Percentiles rank a stretch among this genome's conserved stretches.
Evolutionary conservation across 2,113 vertebrate genomes (phyloP).

Genomic region (Stercorarius parasiticus): DNA sequence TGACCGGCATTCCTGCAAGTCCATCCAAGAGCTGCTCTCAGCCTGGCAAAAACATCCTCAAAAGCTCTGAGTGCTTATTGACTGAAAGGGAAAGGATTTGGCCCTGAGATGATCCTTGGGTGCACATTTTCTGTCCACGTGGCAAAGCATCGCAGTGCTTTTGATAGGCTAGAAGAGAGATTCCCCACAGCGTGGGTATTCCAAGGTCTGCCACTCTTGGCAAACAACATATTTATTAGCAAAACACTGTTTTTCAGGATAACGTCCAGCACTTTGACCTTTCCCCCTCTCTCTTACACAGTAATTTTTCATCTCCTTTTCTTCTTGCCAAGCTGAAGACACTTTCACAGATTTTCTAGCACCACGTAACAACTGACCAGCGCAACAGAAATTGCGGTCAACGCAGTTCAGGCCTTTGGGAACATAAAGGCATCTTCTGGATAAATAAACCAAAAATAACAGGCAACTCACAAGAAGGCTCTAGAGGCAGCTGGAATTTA

Average conservation of each 20-base stretch:
- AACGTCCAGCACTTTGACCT: background rate
- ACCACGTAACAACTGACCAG: background rate
- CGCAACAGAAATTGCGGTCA: background rate
- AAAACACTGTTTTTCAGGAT: background rate
- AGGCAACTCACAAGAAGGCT: background rate
- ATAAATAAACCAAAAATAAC: slow-evolving; percentile 34
- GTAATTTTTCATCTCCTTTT: slow-evolving; percentile 7
- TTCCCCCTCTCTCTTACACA: background rate
- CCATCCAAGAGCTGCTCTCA: background rate
- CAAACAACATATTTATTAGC: background rate
- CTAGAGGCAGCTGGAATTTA: background rate
- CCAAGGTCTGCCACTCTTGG: background rate
- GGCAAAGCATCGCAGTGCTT: background rate
- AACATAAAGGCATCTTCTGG: background rate
- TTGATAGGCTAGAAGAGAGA: background rate
- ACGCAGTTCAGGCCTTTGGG: background rate
- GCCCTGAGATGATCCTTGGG: background rate
- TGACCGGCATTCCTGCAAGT: background rate
- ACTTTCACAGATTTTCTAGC: background rate
- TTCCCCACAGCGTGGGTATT: background rate
- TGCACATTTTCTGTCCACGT: background rate
- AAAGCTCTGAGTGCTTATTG: background rate
- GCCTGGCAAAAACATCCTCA: background rate
- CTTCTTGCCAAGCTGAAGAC: background rate
- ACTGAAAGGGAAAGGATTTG: background rate